Evolutionary conservation across 2,888 invertebrate species (phyloP).

Genomic region (Heliconius ethilla): DNA sequence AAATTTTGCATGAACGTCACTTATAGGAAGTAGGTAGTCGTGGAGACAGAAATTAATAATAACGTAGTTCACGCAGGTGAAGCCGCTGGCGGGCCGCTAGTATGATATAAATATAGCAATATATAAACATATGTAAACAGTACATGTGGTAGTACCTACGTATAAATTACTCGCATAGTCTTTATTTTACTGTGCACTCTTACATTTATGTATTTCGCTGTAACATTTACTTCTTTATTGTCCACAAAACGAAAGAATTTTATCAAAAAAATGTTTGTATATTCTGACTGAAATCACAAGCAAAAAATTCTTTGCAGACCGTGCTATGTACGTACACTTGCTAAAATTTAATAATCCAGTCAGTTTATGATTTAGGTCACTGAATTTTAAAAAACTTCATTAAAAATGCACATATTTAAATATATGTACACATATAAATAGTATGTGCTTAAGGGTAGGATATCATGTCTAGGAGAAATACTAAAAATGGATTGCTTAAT

Average conservation of each 20-base stretch:
- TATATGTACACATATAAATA: not conserved
- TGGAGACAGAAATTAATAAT: too few species aligned
- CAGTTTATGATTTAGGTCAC: slow-evolving; percentile 4
- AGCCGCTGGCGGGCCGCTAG: too few species aligned
- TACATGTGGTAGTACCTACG: too few species aligned
- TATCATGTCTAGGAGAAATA: not conserved
- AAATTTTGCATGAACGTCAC: too few species aligned
- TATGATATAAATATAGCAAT: too few species aligned
- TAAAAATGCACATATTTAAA: not conserved
- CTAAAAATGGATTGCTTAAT: not conserved
- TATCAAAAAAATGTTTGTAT: not conserved
- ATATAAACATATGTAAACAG: not conserved
- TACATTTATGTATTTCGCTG: too few species aligned
- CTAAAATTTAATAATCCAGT: not conserved
- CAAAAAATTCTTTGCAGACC: not conserved
- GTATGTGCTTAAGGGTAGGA: not conserved
- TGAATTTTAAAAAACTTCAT: not conserved
- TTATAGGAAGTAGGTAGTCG: too few species aligned
- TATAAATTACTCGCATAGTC: too few species aligned
- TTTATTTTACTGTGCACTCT: too few species aligned
- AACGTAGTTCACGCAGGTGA: too few species aligned
- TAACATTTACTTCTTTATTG: too few species aligned
- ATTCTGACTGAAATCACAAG: not conserved
- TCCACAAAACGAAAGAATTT: too few species aligned
- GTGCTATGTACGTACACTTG: not conserved